Percentiles rank a stretch among this genome's conserved stretches.
Conservation (phyloP, 1,140 invertebrate species). For the Drosophila ercepeae region DNA sequence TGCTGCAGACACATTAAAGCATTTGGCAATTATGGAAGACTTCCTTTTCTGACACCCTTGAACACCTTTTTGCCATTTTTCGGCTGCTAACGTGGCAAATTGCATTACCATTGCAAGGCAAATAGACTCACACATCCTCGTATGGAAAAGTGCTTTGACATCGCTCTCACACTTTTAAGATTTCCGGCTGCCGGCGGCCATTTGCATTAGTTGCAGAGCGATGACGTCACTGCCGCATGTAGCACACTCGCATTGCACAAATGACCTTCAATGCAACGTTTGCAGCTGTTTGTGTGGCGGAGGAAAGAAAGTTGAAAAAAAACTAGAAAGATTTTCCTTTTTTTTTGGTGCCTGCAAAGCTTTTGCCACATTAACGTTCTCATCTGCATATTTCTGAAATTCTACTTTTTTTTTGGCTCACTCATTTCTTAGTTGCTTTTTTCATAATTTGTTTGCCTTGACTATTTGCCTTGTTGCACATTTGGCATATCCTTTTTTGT, state of each 20-base stretch:
- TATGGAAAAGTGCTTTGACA: conserved; percentile 36
- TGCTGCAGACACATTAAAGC: conserved; percentile 21
- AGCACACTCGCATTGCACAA: conserved; percentile 16
- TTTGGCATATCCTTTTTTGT: conserved; percentile 45
- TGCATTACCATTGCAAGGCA: conserved; percentile 36
- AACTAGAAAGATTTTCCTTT: conserved; percentile 11
- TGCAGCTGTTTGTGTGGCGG: background rate
- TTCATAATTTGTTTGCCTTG: conserved; percentile 60
- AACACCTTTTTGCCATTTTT: conserved; percentile 16
- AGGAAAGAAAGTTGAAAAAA: background rate
- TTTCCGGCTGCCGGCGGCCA: conserved; percentile 17
- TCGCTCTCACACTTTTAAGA: conserved; percentile 17
- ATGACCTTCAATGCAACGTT: conserved; percentile 44
- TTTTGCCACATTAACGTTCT: conserved; percentile 64
- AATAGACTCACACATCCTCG: conserved; percentile 1
- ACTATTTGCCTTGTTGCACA: conserved; percentile 68
- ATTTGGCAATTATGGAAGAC: conserved; percentile 11
- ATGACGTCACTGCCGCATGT: conserved; percentile 49
- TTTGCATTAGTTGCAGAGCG: conserved; percentile 52
- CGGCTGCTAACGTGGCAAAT: conserved; percentile 18
- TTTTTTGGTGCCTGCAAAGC: conserved; percentile 36
- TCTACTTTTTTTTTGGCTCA: conserved; percentile 35
- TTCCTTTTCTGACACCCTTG: conserved; percentile 10
- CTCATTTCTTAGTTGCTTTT: conserved; percentile 67
- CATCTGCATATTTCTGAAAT: conserved; percentile 42